phyloP scores from a whole-genome alignment of 2,888 invertebrate genomes.

The Girardia tigrina region DNA sequence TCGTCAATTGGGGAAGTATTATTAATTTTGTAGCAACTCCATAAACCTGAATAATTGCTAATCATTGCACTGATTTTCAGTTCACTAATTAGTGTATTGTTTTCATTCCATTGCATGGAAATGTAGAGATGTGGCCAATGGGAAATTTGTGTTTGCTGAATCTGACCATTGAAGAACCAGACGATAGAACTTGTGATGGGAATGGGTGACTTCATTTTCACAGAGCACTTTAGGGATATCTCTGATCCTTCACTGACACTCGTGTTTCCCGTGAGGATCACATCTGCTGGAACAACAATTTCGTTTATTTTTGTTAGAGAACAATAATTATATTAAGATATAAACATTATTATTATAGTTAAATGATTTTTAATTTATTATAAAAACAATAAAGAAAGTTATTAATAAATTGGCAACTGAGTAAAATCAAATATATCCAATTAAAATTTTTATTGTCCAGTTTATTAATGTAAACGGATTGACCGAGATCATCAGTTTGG shows the following conservation, averaged over 20 bases:
- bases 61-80: neutral
- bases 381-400: too few relatives aligned
- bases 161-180: neutral
- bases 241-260: neutral
- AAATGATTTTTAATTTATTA: too few relatives aligned
- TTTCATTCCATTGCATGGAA: neutral
- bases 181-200: neutral
- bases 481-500: too few relatives aligned
- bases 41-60: neutral
- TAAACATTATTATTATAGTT: too few relatives aligned
- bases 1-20: neutral
- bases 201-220: neutral
- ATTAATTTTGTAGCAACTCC: neutral
- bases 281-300: constrained; percentile 1
- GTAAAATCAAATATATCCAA: too few relatives aligned
- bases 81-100: constrained; percentile 10
- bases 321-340: too few relatives aligned
- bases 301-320: neutral
- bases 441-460: too few relatives aligned
- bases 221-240: neutral
- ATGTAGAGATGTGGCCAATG: neutral
- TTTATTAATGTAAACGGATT: too few relatives aligned
- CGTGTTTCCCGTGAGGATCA: neutral
- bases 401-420: too few relatives aligned
- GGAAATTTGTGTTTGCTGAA: neutral